A percentile compares a stretch with the other conserved stretches of the same genome.
Conservation (phyloP, 2,888 invertebrate genomes). For the Dolichomitus sp. region DNA sequence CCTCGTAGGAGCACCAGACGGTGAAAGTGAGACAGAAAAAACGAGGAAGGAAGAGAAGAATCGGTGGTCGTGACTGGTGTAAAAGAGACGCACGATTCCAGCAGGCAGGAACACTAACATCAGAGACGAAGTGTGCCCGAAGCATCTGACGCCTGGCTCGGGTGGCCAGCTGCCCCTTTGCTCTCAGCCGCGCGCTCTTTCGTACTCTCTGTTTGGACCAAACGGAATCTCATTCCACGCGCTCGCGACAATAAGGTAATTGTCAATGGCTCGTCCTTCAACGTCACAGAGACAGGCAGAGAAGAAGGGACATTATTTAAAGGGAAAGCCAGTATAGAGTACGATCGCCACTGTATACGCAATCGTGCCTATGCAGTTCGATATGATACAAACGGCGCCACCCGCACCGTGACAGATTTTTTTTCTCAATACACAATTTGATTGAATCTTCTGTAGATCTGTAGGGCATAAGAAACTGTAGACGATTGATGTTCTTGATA, state of each 20-base stretch:
- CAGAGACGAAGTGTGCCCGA: conserved; percentile 63
- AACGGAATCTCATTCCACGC: conserved; percentile 75
- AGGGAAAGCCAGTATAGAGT: conserved; percentile 31
- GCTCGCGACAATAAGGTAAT: conserved; percentile 71
- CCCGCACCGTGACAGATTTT: conserved; percentile 26
- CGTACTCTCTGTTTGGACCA: conserved; percentile 67
- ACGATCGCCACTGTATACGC: conserved; percentile 3
- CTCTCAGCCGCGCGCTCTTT: conserved; percentile 69
- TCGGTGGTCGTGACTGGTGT: conserved; percentile 34
- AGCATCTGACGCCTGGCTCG: conserved; percentile 68
- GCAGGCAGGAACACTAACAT: conserved; percentile 51
- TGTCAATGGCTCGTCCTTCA: conserved; percentile 68
- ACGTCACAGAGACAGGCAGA: conserved; percentile 38
- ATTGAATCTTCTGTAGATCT: neutral
- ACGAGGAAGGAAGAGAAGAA: conserved; percentile 43
- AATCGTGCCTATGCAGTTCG: neutral
- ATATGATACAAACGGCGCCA: neutral
- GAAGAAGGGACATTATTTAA: conserved; percentile 45
- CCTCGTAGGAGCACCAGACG: conserved; percentile 21
- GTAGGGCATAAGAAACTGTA: neutral
- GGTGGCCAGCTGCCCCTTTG: conserved; percentile 66
- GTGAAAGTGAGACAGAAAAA: conserved; percentile 22
- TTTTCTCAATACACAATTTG: neutral
- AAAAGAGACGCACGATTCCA: conserved; percentile 55
- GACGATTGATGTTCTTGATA: neutral